A percentile compares a stretch with the other conserved stretches of the same genome.
Conservation (phyloP, 2,888 invertebrate species). For the Theodoxus fluviatilis region DNA sequence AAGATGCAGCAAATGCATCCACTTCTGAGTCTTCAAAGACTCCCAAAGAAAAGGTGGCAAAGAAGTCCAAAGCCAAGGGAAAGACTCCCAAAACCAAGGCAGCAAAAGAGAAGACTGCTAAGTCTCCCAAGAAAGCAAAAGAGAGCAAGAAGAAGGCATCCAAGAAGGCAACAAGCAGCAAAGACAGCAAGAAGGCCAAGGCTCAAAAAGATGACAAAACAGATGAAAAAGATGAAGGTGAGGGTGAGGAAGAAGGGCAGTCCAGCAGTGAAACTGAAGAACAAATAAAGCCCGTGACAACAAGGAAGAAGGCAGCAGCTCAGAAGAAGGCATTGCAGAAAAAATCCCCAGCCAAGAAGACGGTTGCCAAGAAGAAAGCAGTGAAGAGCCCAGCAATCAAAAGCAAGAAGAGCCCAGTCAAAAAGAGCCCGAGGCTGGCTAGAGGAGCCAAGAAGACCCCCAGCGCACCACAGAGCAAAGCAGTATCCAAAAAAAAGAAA, state of each 20-base stretch:
- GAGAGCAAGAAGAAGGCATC: conserved; percentile 30
- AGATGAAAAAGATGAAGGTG: conserved; percentile 26
- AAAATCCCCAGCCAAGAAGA: conserved; percentile 17
- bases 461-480: conserved; percentile 11
- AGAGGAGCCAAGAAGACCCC: conserved; percentile 26
- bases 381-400: conserved; percentile 24
- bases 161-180: conserved; percentile 25
- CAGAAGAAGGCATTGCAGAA: background rate
- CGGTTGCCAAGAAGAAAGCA: background rate
- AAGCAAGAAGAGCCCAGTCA: conserved; percentile 27
- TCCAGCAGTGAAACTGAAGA: background rate
- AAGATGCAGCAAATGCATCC: no score
- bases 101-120: conserved; percentile 28
- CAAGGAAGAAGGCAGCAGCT: background rate
- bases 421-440: background rate
- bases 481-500: conserved; percentile 23
- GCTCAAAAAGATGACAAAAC: conserved; percentile 28
- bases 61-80: background rate
- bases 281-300: background rate
- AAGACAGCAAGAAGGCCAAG: conserved; percentile 29
- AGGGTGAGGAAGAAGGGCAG: conserved; percentile 30
- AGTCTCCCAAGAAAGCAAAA: conserved; percentile 27
- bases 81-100: conserved; percentile 23
- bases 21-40: background rate
- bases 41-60: background rate